Conservation (phyloP, 64 coral and sea anemone species). For the Stylophora pistillata region DNA sequence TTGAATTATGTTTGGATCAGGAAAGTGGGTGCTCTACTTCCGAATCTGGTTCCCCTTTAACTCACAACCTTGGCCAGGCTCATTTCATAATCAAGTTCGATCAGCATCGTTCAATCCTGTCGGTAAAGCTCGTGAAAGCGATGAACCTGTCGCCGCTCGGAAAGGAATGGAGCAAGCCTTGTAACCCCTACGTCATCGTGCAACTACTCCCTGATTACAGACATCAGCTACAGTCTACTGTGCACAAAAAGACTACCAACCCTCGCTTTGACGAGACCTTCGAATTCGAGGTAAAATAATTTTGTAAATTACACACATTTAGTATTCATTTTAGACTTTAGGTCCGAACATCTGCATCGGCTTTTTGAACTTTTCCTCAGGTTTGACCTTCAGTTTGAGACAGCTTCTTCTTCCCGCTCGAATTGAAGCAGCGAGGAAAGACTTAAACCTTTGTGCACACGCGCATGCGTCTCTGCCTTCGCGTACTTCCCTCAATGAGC, state of each 20-base stretch:
- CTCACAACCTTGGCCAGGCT: conserved; percentile 62
- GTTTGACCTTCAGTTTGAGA: too few relatives aligned
- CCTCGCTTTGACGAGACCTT: conserved; percentile 81
- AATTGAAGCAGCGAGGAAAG: too few relatives aligned
- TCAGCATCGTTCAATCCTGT: conserved; percentile 52
- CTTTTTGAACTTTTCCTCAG: too few relatives aligned
- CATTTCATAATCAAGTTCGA: conserved; percentile 69
- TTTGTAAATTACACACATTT: neutral
- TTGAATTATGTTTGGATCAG: neutral
- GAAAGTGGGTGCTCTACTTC: conserved; percentile 22
- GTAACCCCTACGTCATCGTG: conserved; percentile 79
- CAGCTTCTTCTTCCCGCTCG: too few relatives aligned
- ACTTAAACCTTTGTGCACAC: too few relatives aligned
- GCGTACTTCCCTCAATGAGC: too few relatives aligned
- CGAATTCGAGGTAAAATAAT: conserved; percentile 66
- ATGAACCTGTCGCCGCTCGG: conserved; percentile 51
- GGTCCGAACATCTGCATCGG: too few relatives aligned
- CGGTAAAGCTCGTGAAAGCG: conserved; percentile 55
- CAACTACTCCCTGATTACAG: conserved; percentile 74
- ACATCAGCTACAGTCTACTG: conserved; percentile 76
- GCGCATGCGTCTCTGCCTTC: too few relatives aligned
- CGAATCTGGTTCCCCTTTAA: neutral
- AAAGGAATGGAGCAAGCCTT: conserved; percentile 64
- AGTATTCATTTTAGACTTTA: too few relatives aligned
- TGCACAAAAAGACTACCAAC: conserved; percentile 76